A percentile compares a stretch with the other conserved stretches of the same genome.
These are phyloP conservation scores for Norana najaformis DNA, from an alignment of 2,888 invertebrate species.

Conservation along the genomic window DNA sequence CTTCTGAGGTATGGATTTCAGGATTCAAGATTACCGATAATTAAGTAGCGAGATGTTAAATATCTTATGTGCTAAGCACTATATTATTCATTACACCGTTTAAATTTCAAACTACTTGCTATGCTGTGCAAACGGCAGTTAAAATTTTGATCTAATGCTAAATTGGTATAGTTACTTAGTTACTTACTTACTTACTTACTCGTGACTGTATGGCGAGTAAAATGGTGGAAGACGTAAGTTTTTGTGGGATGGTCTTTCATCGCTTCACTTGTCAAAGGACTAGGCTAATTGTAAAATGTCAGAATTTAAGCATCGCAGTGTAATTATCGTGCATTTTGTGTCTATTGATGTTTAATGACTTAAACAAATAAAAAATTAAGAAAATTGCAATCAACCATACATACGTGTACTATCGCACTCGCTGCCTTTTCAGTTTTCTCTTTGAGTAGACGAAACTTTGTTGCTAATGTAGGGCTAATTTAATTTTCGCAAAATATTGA, in stretches of 20 bases:
- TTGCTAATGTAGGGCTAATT: background rate
- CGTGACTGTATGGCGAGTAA: slow-evolving; percentile 15
- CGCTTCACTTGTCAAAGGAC: background rate
- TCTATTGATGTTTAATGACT: background rate
- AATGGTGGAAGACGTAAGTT: slow-evolving; percentile 32
- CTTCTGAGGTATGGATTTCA: too few relatives aligned
- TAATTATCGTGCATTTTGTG: background rate
- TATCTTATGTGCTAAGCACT: too few relatives aligned
- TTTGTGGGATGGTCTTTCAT: background rate
- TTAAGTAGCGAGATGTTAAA: too few relatives aligned
- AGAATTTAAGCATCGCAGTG: background rate
- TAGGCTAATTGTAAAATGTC: background rate
- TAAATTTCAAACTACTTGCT: too few relatives aligned
- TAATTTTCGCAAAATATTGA: background rate
- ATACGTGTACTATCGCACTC: background rate
- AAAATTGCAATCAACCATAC: background rate
- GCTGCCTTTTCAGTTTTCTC: background rate
- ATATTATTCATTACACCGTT: too few relatives aligned
- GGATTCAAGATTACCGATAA: too few relatives aligned
- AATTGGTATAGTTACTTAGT: too few relatives aligned
- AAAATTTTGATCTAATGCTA: too few relatives aligned
- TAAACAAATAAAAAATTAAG: background rate
- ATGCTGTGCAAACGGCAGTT: too few relatives aligned
- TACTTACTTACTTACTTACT: background rate
- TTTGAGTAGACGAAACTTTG: background rate